Evolutionary conservation across 2,888 invertebrate species (phyloP).

Genomic region (Lissonota sp.): DNA sequence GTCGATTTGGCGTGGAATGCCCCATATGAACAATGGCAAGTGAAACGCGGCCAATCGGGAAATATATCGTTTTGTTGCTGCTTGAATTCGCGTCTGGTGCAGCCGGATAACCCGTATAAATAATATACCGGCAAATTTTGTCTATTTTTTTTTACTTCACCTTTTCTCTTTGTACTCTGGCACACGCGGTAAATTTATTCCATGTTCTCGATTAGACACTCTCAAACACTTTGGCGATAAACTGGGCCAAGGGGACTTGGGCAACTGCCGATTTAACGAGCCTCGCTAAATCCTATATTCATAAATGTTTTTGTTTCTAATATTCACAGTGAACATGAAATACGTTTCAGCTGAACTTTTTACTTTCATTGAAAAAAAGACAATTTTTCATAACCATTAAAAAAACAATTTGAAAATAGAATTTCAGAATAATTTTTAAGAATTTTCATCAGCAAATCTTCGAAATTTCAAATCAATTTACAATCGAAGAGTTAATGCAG

Average conservation of each 20-base stretch:
- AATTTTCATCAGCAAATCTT: too few species aligned
- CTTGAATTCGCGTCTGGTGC: slow-evolving; percentile 42
- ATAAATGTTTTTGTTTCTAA: too few species aligned
- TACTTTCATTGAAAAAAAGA: too few species aligned
- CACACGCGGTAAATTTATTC: slow-evolving; percentile 32
- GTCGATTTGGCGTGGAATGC: too few species aligned
- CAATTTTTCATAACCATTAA: too few species aligned
- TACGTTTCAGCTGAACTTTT: too few species aligned
- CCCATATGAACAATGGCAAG: slow-evolving; percentile 48
- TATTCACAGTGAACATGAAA: too few species aligned
- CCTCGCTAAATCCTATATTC: too few species aligned
- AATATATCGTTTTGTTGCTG: slow-evolving; percentile 44
- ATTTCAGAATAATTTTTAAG: too few species aligned
- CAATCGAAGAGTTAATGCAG: too few species aligned
- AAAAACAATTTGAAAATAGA: too few species aligned
- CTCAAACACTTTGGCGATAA: slow-evolving; percentile 9
- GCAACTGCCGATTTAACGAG: slow-evolving; percentile 6
- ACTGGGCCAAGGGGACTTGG: slow-evolving; percentile 13
- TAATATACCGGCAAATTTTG: slow-evolving; percentile 33
- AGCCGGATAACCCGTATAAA: slow-evolving; percentile 43
- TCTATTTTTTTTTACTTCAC: slow-evolving; percentile 11
- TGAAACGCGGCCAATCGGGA: slow-evolving; percentile 59
- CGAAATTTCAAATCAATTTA: too few species aligned
- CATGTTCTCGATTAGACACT: slow-evolving; percentile 1
- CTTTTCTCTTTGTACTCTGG: slow-evolving; percentile 4